Evolutionary conservation across 2,888 invertebrate genomes (phyloP), one percentile per base, ranked within the genome.

Genomic region (Eilema depressum): DNA sequence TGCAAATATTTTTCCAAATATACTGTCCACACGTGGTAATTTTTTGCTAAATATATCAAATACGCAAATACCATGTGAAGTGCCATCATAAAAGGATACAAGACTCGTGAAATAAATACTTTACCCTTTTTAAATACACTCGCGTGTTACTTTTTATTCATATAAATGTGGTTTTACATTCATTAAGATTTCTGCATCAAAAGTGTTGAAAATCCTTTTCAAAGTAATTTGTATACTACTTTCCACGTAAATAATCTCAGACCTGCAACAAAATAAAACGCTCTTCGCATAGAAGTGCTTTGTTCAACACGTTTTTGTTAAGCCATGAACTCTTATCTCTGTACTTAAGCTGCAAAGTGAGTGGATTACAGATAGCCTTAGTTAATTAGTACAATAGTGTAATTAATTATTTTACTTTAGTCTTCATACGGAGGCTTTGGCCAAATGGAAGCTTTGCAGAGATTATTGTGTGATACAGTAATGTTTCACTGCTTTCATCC

Each of bases 311-410:
- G 68, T 37, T 47, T 57, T 76, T 69, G 74, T 66, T 66, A 79
- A 79, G 56, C 77, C 60, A 72, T 64, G 80, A 71, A 72, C 74
- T 69, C 37, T 53, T 64, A 76, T 79, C 69, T 68, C 70, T 33
- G 23, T n/a, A 20, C 30, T 67, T 69, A 68, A 63, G 67, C 61
- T 64, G 63, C 69, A 63, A 76, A 72, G 71, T 76, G 59, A 69
- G 70, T 72, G 66, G 70, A 76, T 77, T 74, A 72, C 65, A 79
- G 62, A 72, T 71, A 73, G 66, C 82, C 61, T 77, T 66, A 66
- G 66, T 71, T 75, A 79, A 81, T 68, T 63, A 68, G 41, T 37
- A 63, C 68, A 25, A 41, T 26, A 37, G 53, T 33, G 37, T 56
- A 56, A 63, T 56, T 68, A 68, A 53, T 62, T 62, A 66, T 66